Evolutionary conservation across 1,140 invertebrate species (phyloP), one percentile per base, ranked within the genome.

Genomic region (Zaprionus ornatus): DNA sequence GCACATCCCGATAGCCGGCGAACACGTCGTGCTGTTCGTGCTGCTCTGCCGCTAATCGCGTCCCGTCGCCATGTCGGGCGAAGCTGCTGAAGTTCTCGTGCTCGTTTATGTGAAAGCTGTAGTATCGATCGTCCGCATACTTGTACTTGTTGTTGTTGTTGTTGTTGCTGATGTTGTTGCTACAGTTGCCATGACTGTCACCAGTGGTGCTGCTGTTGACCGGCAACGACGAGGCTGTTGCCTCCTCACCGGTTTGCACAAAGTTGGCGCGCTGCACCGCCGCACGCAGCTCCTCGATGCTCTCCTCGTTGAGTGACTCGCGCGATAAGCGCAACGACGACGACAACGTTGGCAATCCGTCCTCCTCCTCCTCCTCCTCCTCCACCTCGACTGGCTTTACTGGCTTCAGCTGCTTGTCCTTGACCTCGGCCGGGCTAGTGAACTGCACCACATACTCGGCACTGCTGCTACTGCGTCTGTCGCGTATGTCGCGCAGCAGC

Each of bases 71-170:
- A 32, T 67, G 93, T 87, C 74, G 93, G 69, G 95, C 93, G 81
- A 94, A 94, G 78, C 95, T 94, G 79, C 95, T 94, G 62, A 90
- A 92, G 77, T 92, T 91, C 78, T 92, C 91, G 77, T 92, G 91
- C 91, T 97, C 97, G 91, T 97, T 96, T 66, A 98, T 92, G 93
- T 97, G 97, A 91, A 98, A 98, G 91, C 96, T 95, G 91, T 96
- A 97, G 93, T 95, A 97, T 92, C 95, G 95, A 93, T 97, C 96
- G 77, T 96, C 94, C 80, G 96, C 95, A 82, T 96, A 96, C 57
- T 93, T 92, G 60, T 90, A 90, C 67, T 80, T 87, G 82, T 77
- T 73, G 60, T 12, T 60, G 40, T 7, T 50, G 57, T 21, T 42
- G 59, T 27, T 50, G 12, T 10, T 60, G 65, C 0, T 15, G 37